phyloP scores from a whole-genome alignment of 2,113 vertebrate species.

The Passerina amoena region DNA sequence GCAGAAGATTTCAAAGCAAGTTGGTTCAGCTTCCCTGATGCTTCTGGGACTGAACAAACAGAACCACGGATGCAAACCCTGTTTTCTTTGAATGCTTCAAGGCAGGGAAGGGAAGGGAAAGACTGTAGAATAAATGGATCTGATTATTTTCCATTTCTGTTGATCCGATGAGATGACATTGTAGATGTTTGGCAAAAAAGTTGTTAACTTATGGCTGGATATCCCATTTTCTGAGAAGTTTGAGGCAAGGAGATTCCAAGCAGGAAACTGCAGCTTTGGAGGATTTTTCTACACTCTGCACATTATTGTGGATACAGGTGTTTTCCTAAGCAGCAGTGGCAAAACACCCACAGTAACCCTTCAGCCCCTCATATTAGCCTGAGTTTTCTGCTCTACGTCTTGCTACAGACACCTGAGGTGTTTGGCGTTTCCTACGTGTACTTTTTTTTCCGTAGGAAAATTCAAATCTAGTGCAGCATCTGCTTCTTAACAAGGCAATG shows the following conservation, averaged over 20 bases:
- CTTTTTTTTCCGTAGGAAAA: not conserved
- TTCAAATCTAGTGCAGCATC: not conserved
- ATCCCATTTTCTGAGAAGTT: not conserved
- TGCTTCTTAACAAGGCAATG: not conserved
- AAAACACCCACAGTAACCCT: not conserved
- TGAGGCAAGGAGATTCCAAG: not conserved
- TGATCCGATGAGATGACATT: not conserved
- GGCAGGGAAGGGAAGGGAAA: not conserved
- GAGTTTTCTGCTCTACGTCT: not conserved
- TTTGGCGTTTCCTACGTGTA: not conserved
- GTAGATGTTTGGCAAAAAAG: not conserved
- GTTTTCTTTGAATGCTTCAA: not conserved
- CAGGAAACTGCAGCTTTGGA: not conserved
- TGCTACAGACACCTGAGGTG: not conserved
- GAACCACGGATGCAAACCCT: not conserved
- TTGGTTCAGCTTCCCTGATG: not conserved
- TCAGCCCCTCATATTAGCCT: not conserved
- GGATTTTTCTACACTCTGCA: not conserved
- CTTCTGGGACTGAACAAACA: not conserved
- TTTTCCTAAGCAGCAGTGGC: not conserved
- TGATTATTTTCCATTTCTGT: not conserved
- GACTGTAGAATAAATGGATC: fast-evolving
- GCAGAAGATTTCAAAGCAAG: not conserved
- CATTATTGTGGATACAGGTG: not conserved
- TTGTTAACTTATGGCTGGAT: not conserved